Evolutionary conservation across 2,113 vertebrate species (phyloP), one percentile per base, ranked within the genome.

Genomic region (Perca fluviatilis): DNA sequence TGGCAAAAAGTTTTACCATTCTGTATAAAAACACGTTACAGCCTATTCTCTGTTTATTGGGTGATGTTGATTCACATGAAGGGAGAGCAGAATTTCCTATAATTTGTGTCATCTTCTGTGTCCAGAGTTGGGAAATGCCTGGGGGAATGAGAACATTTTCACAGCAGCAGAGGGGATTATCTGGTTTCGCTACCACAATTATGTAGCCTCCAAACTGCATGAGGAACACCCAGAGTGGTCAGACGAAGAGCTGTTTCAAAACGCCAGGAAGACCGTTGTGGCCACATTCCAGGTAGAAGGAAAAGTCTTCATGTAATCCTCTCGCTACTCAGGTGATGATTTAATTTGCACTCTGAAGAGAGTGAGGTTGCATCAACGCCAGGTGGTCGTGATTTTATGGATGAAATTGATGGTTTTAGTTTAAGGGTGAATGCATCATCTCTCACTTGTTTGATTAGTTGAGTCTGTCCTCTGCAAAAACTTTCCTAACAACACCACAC

Each of bases 111-210:
- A 16, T 57, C 7, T 73, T 43, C 54, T 82, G 12, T 79, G 67
- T 85, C 36, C 88, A 99, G 98, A 96, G 80, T 95, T 99, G 85
- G 98, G 98, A 63, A 98, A 95, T 2, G 94, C 96, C 93, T 96
- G 95, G 93, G 98, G 95, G 79, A 99, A 99, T 36, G 97, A 98
- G 92, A 98, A 96, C 85, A 88, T 92, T 82, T 99, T 99, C 93
- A 95, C 96, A 9, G 96, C 96, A 94, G 97, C 97, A 6, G 92
- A 95, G 82, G 96, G 95, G 79, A 96, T 99, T 15, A 90, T 95
- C 73, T 99, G 98, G 98, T 99, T 97, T 92, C 97, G 97, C 69
- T 99, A 97, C 95, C 98, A 99, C 94, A 99, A 99, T 93, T 72
- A 96, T 56, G 63, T 95, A 6, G 97, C 98, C 6, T 8, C 68